phyloP scores from a whole-genome alignment of 2,797 vertebrate species.

The Buceros bicornis region DNA sequence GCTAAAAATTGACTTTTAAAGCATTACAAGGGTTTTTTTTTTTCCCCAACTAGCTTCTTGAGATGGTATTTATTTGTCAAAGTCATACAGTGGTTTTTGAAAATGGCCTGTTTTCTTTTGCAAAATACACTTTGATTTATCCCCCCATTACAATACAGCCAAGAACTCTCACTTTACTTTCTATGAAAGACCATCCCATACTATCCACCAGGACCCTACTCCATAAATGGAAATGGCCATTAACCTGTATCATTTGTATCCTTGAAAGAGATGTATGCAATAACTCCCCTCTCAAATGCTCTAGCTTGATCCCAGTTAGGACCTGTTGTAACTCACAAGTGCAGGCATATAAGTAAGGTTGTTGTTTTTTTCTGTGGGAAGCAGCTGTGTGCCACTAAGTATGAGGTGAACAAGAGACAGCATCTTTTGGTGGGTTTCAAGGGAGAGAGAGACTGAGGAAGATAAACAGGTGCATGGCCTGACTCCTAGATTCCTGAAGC shows the following conservation, averaged over 20 bases:
- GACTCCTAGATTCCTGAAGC: background rate
- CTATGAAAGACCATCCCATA: background rate
- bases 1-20: background rate
- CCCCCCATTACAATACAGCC: fast-evolving
- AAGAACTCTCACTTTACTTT: background rate
- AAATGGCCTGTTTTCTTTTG: background rate
- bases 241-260: background rate
- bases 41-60: background rate
- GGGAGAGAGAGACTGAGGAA: background rate
- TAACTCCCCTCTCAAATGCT: background rate
- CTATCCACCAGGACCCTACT: background rate
- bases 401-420: background rate
- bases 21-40: background rate
- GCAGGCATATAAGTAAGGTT: background rate
- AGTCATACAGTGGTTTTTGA: background rate
- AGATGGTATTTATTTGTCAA: background rate
- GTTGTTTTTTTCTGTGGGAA: fast-evolving
- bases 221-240: background rate
- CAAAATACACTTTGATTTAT: background rate
- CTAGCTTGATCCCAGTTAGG: background rate
- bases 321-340: background rate
- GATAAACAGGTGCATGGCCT: background rate
- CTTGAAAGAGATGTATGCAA: background rate
- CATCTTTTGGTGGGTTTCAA: background rate
- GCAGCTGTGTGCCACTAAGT: background rate